Evolutionary conservation across 2,797 vertebrate species (phyloP).

Genomic region (Pangasius djambal): DNA sequence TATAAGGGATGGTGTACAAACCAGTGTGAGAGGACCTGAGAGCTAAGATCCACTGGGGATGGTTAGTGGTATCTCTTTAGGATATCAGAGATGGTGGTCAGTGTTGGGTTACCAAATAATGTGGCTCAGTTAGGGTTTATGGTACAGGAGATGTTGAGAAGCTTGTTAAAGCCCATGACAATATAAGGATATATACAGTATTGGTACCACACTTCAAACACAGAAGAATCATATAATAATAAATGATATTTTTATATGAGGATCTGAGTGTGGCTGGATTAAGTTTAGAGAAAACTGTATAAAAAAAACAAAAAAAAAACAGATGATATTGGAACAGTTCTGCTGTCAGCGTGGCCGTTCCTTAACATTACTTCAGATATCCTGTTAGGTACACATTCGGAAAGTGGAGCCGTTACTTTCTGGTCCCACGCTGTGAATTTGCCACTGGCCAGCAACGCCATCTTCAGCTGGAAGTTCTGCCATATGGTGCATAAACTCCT

Average conservation of each 20-base stretch:
- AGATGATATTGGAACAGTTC: neutral
- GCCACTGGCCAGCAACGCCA: conserved; percentile 90
- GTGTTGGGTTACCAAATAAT: neutral
- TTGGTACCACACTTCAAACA: too few species aligned
- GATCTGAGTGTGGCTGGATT: neutral
- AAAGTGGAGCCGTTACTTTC: conserved; percentile 92
- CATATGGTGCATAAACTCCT: conserved; percentile 94
- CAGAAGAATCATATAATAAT: too few species aligned
- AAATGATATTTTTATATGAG: neutral
- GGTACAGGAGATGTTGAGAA: neutral
- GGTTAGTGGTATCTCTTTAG: neutral
- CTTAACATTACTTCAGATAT: conserved; percentile 84
- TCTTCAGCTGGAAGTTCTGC: conserved; percentile 99
- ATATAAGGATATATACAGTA: too few species aligned
- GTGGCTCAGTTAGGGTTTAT: neutral
- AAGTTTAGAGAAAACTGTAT: neutral
- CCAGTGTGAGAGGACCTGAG: neutral
- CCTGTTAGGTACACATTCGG: conserved; percentile 90
- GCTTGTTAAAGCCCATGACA: neutral
- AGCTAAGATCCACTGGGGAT: neutral
- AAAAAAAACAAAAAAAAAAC: too few species aligned
- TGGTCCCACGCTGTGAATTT: conserved; percentile 92
- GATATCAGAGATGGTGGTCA: neutral
- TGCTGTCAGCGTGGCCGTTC: conserved; percentile 52
- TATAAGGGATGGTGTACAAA: neutral